Evolutionary conservation across 2,888 invertebrate species (phyloP), one percentile per base, ranked within the genome.

Genomic region (Epirrita christyi): DNA sequence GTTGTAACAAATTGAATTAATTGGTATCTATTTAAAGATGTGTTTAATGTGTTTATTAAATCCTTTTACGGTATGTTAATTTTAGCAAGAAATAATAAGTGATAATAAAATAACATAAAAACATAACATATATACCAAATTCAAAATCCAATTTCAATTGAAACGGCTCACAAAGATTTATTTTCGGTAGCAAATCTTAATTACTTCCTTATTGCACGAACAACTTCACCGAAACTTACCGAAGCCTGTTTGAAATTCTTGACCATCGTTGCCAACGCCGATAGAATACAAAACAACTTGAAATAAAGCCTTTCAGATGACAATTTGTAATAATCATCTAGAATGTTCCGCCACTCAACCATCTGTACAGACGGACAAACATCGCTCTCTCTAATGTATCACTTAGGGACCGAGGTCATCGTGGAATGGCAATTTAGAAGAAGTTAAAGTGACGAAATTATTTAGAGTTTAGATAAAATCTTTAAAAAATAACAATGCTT

Each of bases 281-380:
- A 45, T 47, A 11, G 51, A 61, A 61, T 51, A 58, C 58, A 58
- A 53, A 59, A 49, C 42, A 62, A 55, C 46, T 62, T 40, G 46
- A 55, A 55, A 59, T 59, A 51, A 59, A 59, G 59, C 49, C 56
- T 59, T 52, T 52, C 45, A 27, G 46, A 52, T 59, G 59, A 51
- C 62, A 63, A 63, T 63, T 63, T 63, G 49, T 63, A 63, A 47
- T 60, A 54, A 63, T 63, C 63, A 60, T 55, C 40, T 37, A 28
- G 42, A 54, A 55, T 57, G 59, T 60, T 57, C 48, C 51, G 29
- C 36, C 56, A 47, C 59, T 62, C 53, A 50, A 53, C 59, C 62
- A 59, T 55, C 13, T 34, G 53, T 13, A 36, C 54, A 46, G 59
- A 34, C 37, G 53, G 58, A 58, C 53, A 58, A 41, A 54, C 59